Evolutionary conservation across 1,140 invertebrate species (phyloP), one percentile per base, ranked within the genome.

Genomic region (Papilio machaon): DNA sequence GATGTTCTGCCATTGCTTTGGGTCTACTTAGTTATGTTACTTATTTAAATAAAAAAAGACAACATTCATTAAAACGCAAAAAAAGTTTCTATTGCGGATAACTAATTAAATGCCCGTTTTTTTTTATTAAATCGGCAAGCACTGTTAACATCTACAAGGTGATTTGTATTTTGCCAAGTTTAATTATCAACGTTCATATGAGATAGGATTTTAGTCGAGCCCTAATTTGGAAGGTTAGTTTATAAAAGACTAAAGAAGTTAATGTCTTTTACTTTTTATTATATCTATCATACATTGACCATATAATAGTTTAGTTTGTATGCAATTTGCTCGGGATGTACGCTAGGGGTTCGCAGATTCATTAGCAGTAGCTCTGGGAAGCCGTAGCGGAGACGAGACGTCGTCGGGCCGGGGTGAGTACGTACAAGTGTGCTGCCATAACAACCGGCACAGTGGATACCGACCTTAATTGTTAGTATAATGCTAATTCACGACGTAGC

Each of bases 341-440:
- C 58, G 58, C 6, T 35, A 70, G 30, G 73, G 46, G 74, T 30
- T 76, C 74, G 11, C 10, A 49, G 74, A 47, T 76, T 76, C 74
- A 76, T 76, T 76, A 76, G 74, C 47, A 43, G 64, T 35, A 19
- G 43, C 73, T 74, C 46, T 19, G n/a, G 74, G 74, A 76, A 76
- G 74, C 74, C 74, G 46, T 76, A 76, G 19, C 74, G 19, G 43
- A 17, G 10, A 19, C 46, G 46, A n/a, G 19, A 47, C 74, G 74
- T 76, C 46, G 46, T 76, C 46, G 46, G 47, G 46, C n/a, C 74
- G 74, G 19, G 47, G 46, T 19, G 74, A 76, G 74, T 13, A 30
- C 74, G 43, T 76, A 76, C 74, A 76, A 76, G 74, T 76, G 74
- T 47, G 74, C 54, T 52, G 74, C 74, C 11, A 76, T 76, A 19